phyloP scores from a whole-genome alignment of 2,888 invertebrate species.

The Selenia dentaria region DNA sequence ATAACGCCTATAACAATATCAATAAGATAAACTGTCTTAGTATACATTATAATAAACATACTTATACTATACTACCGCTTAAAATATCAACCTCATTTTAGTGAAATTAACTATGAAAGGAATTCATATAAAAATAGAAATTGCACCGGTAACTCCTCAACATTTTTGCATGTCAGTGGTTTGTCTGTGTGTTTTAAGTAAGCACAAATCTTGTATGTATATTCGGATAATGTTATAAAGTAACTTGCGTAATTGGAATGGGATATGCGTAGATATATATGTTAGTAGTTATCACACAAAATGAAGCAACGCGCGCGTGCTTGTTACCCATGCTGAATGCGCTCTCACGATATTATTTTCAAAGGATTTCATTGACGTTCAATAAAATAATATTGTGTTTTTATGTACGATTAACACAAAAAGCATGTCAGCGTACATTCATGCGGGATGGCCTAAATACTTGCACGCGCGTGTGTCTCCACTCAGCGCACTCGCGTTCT shows the following conservation, averaged over 20 bases:
- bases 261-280: conserved; percentile 10
- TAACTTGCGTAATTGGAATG: conserved; percentile 13
- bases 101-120: conserved; percentile 19
- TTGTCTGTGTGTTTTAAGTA: no score
- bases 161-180: conserved; percentile 20
- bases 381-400: no score
- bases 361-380: no score
- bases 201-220: conserved; percentile 2
- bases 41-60: no score
- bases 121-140: conserved; percentile 27
- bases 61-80: no score
- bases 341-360: conserved; percentile 6
- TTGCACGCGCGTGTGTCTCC: no score
- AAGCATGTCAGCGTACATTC: conserved; percentile 5
- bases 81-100: conserved; percentile 1
- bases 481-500: no score
- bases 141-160: conserved; percentile 19
- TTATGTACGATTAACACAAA: no score
- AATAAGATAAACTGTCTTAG: background rate
- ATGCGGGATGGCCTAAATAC: background rate
- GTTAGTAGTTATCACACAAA: background rate
- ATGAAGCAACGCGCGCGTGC: conserved; percentile 2
- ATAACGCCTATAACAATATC: conserved; percentile 7
- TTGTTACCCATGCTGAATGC: conserved; percentile 1
- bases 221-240: no score